Evolutionary conservation across 2,113 vertebrate species (phyloP).

Genomic region (Ctenomys sociabilis): DNA sequence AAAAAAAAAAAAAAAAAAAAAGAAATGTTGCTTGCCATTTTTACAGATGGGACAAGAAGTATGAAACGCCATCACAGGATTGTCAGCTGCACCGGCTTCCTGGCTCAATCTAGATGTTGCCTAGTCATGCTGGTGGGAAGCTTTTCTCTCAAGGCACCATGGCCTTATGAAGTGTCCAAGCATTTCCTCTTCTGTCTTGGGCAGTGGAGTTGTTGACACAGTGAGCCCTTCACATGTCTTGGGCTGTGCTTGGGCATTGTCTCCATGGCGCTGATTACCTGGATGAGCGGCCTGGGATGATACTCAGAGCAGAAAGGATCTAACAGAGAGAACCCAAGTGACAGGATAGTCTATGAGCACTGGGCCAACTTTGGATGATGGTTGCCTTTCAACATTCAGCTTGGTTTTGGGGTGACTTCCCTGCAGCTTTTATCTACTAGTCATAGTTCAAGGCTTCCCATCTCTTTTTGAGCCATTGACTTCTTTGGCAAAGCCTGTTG

Average conservation of each 20-base stretch:
- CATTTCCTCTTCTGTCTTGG: not conserved
- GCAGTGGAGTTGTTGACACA: not conserved
- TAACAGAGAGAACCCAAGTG: not conserved
- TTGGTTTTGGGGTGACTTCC: not conserved
- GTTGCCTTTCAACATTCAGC: not conserved
- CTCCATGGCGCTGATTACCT: not conserved
- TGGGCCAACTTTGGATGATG: not conserved
- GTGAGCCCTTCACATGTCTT: not conserved
- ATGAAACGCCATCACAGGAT: not conserved
- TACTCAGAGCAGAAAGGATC: not conserved
- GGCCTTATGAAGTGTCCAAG: not conserved
- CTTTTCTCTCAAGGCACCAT: not conserved
- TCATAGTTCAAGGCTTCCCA: not conserved
- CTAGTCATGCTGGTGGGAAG: not conserved
- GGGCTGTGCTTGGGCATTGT: not conserved
- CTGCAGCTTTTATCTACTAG: not conserved
- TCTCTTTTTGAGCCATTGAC: not conserved
- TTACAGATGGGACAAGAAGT: not conserved
- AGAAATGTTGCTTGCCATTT: not conserved
- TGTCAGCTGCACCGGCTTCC: not conserved
- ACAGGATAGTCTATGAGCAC: not conserved
- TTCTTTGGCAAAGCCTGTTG: not conserved
- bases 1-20: too few species aligned
- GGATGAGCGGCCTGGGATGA: not conserved
- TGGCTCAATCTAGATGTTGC: not conserved